Evolutionary conservation across 2,888 invertebrate genomes (phyloP), one percentile per base, ranked within the genome.

Genomic region (Aphidoletes aphidimyza): DNA sequence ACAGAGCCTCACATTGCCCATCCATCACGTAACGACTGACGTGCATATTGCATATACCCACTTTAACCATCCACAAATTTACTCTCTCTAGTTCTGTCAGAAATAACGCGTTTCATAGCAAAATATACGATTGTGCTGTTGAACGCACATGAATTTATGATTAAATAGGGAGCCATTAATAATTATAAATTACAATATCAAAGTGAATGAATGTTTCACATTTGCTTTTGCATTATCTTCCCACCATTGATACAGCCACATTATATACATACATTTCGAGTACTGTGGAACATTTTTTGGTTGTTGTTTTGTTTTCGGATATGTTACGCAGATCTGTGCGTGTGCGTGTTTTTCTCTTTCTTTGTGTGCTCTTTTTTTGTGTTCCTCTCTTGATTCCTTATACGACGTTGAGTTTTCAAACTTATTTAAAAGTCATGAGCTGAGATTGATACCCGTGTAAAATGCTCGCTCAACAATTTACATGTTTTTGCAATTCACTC

Each of bases 351-450:
- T n/a, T n/a, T n/a, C n/a, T n/a, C n/a, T n/a, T n/a, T n/a, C n/a
- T 47, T 17, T 9, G 3, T n/a, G 22, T 3, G 6, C 3, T 54
- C 22, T 22, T 54, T 54, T n/a, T 54, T 3, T 54, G 54, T 54
- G 2, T 54, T n/a, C 22, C 2, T 54, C 3, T 54, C 22, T 54
- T 54, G 22, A 26, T 14, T 54, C 54, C 5, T 1, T 34, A 30
- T 30, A 69, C 14, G 30, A 30, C 69, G 26, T 69, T 69, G 69
- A 69, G 34, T 69, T 69, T 30, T 69, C 30, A 69, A 69, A 69
- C 69, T 69, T 69, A 69, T 69, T 69, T 69, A 69, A 69, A 69
- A 69, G 69, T 69, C 69, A 69, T 69, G 69, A 30, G 69, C 69
- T 30, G 69, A 69, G 69, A 69, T 69, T 69, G 69, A 69, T 69